These are phyloP conservation scores for Tigriopus japonicus DNA, from an alignment of 1,140 invertebrate species.

Conservation along the genomic window DNA sequence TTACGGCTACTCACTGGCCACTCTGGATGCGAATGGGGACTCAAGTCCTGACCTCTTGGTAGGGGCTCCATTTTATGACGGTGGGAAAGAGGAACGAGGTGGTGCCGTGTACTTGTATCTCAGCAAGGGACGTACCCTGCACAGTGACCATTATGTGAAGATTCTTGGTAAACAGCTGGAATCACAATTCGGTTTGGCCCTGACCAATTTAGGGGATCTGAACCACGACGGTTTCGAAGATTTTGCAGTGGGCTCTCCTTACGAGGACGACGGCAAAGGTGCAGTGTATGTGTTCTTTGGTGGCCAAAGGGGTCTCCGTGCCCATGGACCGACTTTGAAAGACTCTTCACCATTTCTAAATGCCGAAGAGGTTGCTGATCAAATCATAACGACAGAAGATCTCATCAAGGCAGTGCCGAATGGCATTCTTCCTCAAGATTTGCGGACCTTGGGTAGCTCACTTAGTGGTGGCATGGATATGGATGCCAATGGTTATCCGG, in stretches of 20 bases:
- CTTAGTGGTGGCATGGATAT: conserved; percentile 71
- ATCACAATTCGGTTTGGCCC: conserved; percentile 54
- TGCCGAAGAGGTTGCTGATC: conserved; percentile 18
- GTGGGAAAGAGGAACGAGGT: conserved; percentile 40
- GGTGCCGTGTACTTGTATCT: conserved; percentile 80
- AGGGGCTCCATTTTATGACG: conserved; percentile 75
- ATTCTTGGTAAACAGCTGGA: conserved; percentile 12
- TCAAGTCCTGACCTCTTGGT: conserved; percentile 67
- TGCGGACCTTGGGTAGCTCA: conserved; percentile 69
- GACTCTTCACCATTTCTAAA: conserved; percentile 16
- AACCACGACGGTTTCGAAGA: conserved; percentile 79
- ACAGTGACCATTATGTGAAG: neutral
- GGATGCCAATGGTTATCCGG: conserved; percentile 71
- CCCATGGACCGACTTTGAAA: conserved; percentile 33
- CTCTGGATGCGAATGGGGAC: conserved; percentile 49
- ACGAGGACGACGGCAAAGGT: conserved; percentile 47
- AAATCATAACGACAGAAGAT: conserved; percentile 36
- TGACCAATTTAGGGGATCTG: conserved; percentile 67
- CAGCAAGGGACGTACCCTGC: conserved; percentile 26
- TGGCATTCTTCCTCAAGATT: conserved; percentile 8
- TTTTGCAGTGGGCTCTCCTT: conserved; percentile 79
- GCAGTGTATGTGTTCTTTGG: conserved; percentile 74
- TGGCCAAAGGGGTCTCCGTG: conserved; percentile 47
- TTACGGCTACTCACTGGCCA: conserved; percentile 47
- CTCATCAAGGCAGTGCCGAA: conserved; percentile 25